Conservation (phyloP, 1,140 invertebrate genomes). For the Temnothorax nylanderi region DNA sequence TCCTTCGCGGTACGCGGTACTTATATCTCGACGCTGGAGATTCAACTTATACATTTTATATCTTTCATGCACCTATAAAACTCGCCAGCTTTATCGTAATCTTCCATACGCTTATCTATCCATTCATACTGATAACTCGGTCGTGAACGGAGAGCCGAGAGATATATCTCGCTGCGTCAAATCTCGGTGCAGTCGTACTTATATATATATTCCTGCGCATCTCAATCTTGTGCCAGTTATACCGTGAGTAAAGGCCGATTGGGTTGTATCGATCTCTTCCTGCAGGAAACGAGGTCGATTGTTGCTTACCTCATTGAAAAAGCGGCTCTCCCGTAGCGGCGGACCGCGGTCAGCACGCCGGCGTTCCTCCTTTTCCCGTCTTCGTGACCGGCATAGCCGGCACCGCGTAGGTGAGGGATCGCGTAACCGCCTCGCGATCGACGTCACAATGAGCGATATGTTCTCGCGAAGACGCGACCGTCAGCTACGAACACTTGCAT, state of each 20-base stretch:
- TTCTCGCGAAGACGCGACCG: slow-evolving; percentile 36
- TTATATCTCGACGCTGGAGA: not conserved
- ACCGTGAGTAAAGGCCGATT: not conserved
- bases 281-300: slow-evolving; percentile 9
- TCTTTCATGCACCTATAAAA: too few species aligned
- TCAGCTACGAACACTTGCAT: slow-evolving; percentile 52
- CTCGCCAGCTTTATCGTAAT: not conserved
- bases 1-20: too few species aligned
- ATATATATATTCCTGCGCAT: not conserved
- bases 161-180: not conserved
- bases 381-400: slow-evolving; percentile 55
- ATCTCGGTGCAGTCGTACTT: not conserved
- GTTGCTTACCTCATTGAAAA: slow-evolving; percentile 77
- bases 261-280: not conserved
- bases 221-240: not conserved
- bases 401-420: not conserved
- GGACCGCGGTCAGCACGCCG: slow-evolving; percentile 79
- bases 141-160: not conserved
- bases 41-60: not conserved
- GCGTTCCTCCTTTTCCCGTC: slow-evolving; percentile 74
- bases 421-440: not conserved
- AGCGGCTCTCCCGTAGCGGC: slow-evolving; percentile 63
- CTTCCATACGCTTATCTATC: not conserved
- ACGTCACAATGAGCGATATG: slow-evolving; percentile 61
- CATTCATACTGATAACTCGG: not conserved